These are phyloP conservation scores for Brachycybe producta DNA, from an alignment of 2,888 invertebrate species.

Conservation along the genomic window DNA sequence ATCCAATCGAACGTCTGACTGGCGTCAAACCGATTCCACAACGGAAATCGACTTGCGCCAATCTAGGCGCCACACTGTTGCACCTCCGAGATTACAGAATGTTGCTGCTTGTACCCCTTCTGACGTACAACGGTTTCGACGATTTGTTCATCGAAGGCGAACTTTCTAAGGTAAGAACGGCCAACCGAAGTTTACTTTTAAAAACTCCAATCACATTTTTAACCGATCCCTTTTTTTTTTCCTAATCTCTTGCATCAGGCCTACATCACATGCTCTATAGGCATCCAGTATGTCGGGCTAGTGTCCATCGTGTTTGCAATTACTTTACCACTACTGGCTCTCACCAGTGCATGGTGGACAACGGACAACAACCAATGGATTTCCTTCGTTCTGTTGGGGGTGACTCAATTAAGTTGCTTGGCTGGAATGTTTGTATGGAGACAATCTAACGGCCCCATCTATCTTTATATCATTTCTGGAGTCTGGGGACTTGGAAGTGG, in stretches of 20 bases:
- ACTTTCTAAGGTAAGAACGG: constrained; percentile 39
- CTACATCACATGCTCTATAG: constrained; percentile 18
- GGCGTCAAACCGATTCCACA: too few relatives aligned
- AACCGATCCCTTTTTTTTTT: too few relatives aligned
- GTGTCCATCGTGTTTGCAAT: constrained; percentile 37
- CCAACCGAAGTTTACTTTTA: too few relatives aligned
- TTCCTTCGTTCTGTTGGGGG: constrained; percentile 1
- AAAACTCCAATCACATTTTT: too few relatives aligned
- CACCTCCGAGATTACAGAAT: constrained; percentile 84
- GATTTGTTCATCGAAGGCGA: constrained; percentile 86
- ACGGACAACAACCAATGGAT: constrained; percentile 24
- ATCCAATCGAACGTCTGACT: constrained; percentile 71
- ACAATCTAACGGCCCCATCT: too few relatives aligned
- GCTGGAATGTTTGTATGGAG: constrained; percentile 11
- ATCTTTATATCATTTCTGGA: constrained; percentile 2
- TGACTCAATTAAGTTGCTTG: neutral
- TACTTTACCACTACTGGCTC: constrained; percentile 33
- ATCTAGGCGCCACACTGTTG: constrained; percentile 76
- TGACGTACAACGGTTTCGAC: constrained; percentile 93
- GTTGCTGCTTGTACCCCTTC: constrained; percentile 82
- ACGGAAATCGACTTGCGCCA: constrained; percentile 68
- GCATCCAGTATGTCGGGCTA: constrained; percentile 35
- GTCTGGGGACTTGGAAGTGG: constrained; percentile 10
- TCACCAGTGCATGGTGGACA: constrained; percentile 32
- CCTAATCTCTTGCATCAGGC: too few relatives aligned